These are phyloP conservation scores for Anneissia japonica DNA, from an alignment of 35 echinoderm and acorn worm genomes.

Conservation along the genomic window DNA sequence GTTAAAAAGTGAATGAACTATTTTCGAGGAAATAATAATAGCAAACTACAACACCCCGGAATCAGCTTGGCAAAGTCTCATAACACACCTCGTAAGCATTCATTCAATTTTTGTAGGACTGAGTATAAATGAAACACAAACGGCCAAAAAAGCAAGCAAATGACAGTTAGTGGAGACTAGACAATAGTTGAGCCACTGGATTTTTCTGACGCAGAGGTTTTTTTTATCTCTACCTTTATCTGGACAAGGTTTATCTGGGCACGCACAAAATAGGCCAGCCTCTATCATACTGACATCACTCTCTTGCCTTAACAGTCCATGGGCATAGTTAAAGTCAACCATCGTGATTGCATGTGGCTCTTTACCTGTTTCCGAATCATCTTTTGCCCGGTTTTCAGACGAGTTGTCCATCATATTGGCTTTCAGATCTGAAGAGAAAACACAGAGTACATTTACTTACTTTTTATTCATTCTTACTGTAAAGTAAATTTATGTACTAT, in stretches of 20 bases:
- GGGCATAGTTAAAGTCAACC: neutral
- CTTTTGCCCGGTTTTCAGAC: neutral
- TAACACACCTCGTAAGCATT: no score
- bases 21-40: no score
- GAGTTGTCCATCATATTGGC: neutral
- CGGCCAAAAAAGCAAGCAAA: neutral
- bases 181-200: neutral
- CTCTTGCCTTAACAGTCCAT: neutral
- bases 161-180: neutral
- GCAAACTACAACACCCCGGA: no score
- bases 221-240: neutral
- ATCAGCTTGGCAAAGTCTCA: no score
- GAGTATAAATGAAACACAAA: neutral
- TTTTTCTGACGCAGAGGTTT: neutral
- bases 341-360: neutral
- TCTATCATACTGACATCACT: neutral
- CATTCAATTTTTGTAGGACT: neutral
- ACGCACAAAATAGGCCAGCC: conserved; percentile 1
- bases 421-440: neutral
- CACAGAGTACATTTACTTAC: neutral
- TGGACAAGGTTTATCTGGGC: neutral
- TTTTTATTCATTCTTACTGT: no score
- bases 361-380: neutral
- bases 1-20: no score
- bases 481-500: no score